A percentile compares a stretch with the other conserved stretches of the same genome.
These are phyloP conservation scores for Onychorhynchus coronatus DNA, from an alignment of 2,113 vertebrate species.

Conservation along the genomic window DNA sequence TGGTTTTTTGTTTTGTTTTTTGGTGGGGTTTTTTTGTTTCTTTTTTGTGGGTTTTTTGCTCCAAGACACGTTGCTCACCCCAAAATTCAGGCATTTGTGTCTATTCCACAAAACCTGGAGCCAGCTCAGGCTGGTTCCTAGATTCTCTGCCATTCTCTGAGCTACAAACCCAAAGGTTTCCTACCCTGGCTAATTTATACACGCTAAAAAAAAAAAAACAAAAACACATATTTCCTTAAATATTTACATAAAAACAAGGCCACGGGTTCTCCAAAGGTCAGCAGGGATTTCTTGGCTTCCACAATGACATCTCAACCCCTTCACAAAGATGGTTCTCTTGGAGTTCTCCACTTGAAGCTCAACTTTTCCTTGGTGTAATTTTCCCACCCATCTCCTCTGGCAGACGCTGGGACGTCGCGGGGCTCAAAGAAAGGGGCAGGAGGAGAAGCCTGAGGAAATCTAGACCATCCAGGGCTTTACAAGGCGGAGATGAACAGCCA, in stretches of 20 bases:
- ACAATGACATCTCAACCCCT: neutral
- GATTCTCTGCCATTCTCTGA: neutral
- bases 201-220: neutral
- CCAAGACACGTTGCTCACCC: neutral
- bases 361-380: accelerated
- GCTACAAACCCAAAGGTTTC: neutral
- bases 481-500: neutral
- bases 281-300: neutral
- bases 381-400: neutral
- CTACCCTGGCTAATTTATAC: neutral
- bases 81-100: neutral
- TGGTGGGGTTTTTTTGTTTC: too few relatives aligned
- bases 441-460: neutral
- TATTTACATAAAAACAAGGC: neutral
- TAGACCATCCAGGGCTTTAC: neutral
- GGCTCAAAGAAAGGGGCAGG: neutral
- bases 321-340: neutral
- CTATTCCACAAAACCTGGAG: neutral
- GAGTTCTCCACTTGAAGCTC: neutral
- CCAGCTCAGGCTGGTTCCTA: neutral
- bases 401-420: too few relatives aligned
- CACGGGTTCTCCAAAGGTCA: neutral
- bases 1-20: too few relatives aligned
- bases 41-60: neutral
- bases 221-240: neutral